A percentile compares a stretch with the other conserved stretches of the same genome.
These are phyloP conservation scores for Dunckerocampus dactyliophorus DNA, from an alignment of 2,113 vertebrate species.

Conservation along the genomic window DNA sequence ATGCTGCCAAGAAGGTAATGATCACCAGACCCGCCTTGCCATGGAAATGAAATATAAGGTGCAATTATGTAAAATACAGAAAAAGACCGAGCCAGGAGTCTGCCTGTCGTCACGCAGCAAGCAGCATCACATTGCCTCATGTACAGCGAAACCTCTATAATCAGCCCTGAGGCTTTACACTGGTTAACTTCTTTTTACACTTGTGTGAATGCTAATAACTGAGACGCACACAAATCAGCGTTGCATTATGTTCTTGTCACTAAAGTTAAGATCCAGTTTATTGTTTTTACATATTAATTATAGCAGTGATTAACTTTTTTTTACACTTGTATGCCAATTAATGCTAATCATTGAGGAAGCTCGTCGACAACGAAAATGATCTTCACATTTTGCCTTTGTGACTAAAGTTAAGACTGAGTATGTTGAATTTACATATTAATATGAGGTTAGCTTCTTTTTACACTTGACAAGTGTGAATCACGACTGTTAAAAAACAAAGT, in stretches of 20 bases:
- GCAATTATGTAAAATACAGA: conserved; percentile 53
- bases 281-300: conserved; percentile 11
- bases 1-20: conserved; percentile 51
- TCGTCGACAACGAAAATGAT: background rate
- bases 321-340: too few relatives aligned
- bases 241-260: too few relatives aligned
- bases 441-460: background rate
- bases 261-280: background rate
- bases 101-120: conserved; percentile 23
- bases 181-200: too few relatives aligned
- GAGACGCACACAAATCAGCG: too few relatives aligned
- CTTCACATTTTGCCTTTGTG: background rate
- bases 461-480: background rate
- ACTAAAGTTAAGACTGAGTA: background rate
- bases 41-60: conserved; percentile 28
- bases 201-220: too few relatives aligned
- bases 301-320: background rate
- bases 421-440: too few relatives aligned
- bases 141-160: too few relatives aligned
- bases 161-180: too few relatives aligned
- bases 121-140: too few relatives aligned
- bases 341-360: too few relatives aligned
- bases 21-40: conserved; percentile 34
- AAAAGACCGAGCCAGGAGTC: conserved; percentile 44
- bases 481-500: conserved; percentile 2